A percentile compares a stretch with the other conserved stretches of the same genome.
These are phyloP conservation scores for Rhombomys opimus DNA, from an alignment of 2,113 vertebrate species.

Conservation along the genomic window DNA sequence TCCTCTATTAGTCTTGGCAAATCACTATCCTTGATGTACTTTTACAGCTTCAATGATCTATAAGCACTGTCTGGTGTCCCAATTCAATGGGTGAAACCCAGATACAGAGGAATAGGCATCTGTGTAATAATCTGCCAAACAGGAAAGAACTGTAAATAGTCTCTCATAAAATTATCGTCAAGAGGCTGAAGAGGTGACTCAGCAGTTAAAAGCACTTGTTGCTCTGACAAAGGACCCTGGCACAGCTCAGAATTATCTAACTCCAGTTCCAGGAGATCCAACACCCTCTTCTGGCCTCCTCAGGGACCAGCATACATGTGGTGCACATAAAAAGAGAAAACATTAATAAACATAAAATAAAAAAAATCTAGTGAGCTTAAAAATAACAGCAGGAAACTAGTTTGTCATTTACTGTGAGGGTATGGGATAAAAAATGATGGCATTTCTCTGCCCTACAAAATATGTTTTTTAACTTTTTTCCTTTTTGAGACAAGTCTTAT, in stretches of 20 bases:
- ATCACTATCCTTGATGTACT: neutral
- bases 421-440: conserved; percentile 27
- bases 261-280: neutral
- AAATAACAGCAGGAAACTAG: conserved; percentile 70
- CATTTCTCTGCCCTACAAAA: conserved; percentile 39
- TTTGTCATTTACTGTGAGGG: conserved; percentile 31
- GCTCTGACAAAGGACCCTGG: neutral
- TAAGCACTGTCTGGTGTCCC: neutral
- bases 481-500: neutral
- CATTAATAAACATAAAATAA: neutral
- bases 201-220: neutral
- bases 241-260: neutral
- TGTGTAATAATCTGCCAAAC: conserved; percentile 26
- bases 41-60: neutral
- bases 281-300: neutral
- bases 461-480: neutral
- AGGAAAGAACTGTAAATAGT: conserved; percentile 57
- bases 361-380: conserved; percentile 36
- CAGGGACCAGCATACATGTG: neutral
- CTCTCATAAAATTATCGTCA: conserved; percentile 57
- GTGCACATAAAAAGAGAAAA: neutral
- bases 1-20: conserved; percentile 17
- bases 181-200: neutral
- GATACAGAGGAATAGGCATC: conserved; percentile 41
- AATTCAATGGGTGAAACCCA: conserved; percentile 48